phyloP scores from a whole-genome alignment of 1,140 invertebrate genomes.

The Tetramorium simillimum region DNA sequence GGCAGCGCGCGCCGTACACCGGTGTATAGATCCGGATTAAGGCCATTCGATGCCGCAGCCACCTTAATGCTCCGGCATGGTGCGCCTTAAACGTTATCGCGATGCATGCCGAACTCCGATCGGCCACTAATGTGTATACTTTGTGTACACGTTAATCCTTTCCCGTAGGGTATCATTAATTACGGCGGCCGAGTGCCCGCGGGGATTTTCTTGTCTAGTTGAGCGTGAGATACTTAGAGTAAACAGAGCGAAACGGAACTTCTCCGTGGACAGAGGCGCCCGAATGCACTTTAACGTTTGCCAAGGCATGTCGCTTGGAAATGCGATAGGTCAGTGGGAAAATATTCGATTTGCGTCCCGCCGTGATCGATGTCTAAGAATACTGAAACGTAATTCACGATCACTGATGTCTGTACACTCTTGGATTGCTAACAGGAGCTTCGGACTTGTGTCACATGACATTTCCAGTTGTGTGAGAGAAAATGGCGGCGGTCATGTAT shows the following conservation, averaged over 20 bases:
- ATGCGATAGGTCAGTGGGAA: constrained; percentile 1
- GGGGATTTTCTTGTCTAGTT: constrained; percentile 35
- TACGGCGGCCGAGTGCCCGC: constrained; percentile 31
- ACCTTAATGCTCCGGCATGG: constrained; percentile 34
- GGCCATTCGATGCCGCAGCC: constrained; percentile 36
- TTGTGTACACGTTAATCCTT: constrained; percentile 55
- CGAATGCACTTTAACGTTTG: constrained; percentile 23
- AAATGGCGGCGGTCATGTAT: too few species aligned
- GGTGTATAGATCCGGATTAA: constrained; percentile 65
- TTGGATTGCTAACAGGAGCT: too few species aligned
- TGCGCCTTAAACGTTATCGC: constrained; percentile 51
- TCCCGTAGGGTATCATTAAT: constrained; percentile 64
- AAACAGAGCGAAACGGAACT: constrained; percentile 39
- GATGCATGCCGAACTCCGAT: constrained; percentile 38
- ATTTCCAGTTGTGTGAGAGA: too few species aligned
- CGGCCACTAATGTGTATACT: constrained; percentile 48
- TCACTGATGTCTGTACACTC: too few species aligned
- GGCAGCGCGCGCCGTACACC: constrained; percentile 10
- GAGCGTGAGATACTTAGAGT: constrained; percentile 7
- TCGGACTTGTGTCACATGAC: too few species aligned
- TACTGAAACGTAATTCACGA: not conserved
- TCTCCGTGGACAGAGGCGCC: constrained; percentile 1
- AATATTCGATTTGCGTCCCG: not conserved
- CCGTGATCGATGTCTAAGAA: not conserved
- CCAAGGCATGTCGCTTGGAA: not conserved